A percentile compares a stretch with the other conserved stretches of the same genome.
phyloP scores from a whole-genome alignment of 2,797 vertebrate genomes.

The Silurus lanzhouensis region DNA sequence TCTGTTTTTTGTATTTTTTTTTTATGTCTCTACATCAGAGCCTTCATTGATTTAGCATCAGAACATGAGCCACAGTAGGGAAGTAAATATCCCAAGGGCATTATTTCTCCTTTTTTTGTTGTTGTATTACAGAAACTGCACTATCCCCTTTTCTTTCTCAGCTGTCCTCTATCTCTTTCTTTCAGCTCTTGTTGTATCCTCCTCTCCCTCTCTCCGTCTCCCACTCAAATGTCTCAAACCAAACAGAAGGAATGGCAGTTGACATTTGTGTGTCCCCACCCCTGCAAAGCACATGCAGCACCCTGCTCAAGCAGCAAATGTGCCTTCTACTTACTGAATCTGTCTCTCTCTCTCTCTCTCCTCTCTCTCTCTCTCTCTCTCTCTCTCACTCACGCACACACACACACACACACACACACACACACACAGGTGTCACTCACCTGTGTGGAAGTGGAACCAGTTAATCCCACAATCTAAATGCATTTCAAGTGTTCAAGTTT shows the following conservation, averaged over 20 bases:
- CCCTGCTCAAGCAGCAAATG: slow-evolving; percentile 47
- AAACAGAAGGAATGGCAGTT: slow-evolving; percentile 72
- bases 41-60: slow-evolving; percentile 25
- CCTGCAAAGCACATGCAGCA: slow-evolving; percentile 40
- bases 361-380: too few relatives aligned
- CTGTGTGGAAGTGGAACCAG: too few relatives aligned
- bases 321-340: neutral
- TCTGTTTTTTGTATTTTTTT: neutral
- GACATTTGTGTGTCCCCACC: slow-evolving; percentile 68
- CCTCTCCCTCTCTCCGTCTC: slow-evolving; percentile 26
- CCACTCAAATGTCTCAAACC: slow-evolving; percentile 60
- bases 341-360: neutral
- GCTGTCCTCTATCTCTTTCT: neutral
- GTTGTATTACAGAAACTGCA: slow-evolving; percentile 3
- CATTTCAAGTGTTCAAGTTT: too few relatives aligned
- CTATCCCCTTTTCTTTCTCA: neutral
- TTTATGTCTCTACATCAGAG: slow-evolving; percentile 14
- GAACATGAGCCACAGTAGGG: neutral
- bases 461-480: too few relatives aligned
- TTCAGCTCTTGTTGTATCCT: slow-evolving; percentile 3
- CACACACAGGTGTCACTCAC: neutral
- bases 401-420: slow-evolving; percentile 32
- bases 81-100: slow-evolving; percentile 22
- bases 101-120: neutral
- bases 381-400: slow-evolving; percentile 32